Percentiles rank a stretch among this genome's conserved stretches.
These are phyloP conservation scores for Pogonomyrmex californicus DNA, from an alignment of 1,140 invertebrate species.

Conservation along the genomic window DNA sequence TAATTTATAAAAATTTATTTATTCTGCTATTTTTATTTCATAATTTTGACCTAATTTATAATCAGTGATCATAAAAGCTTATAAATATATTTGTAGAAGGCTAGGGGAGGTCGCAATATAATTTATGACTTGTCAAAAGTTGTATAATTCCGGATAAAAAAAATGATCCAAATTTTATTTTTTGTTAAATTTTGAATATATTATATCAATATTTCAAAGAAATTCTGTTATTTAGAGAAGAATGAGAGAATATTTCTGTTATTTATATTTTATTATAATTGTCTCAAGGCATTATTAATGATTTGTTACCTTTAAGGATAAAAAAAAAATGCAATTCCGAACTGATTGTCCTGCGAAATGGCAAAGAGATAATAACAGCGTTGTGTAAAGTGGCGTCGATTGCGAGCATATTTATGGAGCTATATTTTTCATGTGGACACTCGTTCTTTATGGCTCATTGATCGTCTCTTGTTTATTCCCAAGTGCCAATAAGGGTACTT, in stretches of 20 bases:
- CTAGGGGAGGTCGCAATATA: background rate
- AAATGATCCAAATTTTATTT: background rate
- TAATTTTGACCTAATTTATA: too few species aligned
- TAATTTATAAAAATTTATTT: too few species aligned
- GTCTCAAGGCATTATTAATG: background rate
- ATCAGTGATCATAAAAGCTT: too few species aligned
- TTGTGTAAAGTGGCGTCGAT: constrained; percentile 62
- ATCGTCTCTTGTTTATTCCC: constrained; percentile 76
- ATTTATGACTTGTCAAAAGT: background rate
- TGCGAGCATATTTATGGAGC: constrained; percentile 73
- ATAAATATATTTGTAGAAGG: too few species aligned
- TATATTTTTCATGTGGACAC: constrained; percentile 70
- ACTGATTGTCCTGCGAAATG: constrained; percentile 49
- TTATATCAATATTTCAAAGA: background rate
- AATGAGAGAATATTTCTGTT: too few species aligned
- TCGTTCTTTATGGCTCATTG: constrained; percentile 69
- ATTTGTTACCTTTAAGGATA: constrained; percentile 40
- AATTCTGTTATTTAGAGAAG: too few species aligned
- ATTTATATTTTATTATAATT: constrained; percentile 16
- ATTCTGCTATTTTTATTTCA: too few species aligned
- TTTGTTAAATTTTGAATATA: background rate
- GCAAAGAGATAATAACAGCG: constrained; percentile 47
- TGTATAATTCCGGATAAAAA: background rate
- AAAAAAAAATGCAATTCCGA: constrained; percentile 50
- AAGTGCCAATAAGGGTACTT: constrained; percentile 69